These are phyloP conservation scores for Cardiocondyla obscurior DNA, from an alignment of 1,140 invertebrate species.

Conservation along the genomic window DNA sequence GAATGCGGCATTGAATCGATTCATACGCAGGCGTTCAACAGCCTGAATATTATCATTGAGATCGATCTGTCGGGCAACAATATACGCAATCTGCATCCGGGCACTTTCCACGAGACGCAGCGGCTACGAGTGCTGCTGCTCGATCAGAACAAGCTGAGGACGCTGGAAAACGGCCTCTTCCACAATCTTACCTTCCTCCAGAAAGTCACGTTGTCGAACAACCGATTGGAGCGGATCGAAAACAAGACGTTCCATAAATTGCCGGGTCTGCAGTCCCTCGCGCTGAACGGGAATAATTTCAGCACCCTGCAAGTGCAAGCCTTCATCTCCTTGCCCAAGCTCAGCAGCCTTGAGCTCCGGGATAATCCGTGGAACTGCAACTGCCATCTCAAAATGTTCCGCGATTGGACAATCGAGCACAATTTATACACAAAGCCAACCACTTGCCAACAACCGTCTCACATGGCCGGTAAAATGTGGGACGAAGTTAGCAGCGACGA, in stretches of 20 bases:
- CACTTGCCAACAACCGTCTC: conserved; percentile 87
- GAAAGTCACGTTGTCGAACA: conserved; percentile 90
- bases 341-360: conserved; percentile 90
- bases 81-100: conserved; percentile 87
- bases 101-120: conserved; percentile 88
- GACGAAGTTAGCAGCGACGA: conserved; percentile 88
- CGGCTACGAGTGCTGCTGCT: conserved; percentile 89
- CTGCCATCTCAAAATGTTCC: conserved; percentile 91
- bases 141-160: conserved; percentile 89
- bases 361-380: conserved; percentile 96
- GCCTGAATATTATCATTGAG: conserved; percentile 91
- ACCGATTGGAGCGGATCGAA: conserved; percentile 88
- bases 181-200: conserved; percentile 89
- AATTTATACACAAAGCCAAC: conserved; percentile 90
- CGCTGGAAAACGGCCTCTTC: conserved; percentile 90
- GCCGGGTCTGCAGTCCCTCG: conserved; percentile 87
- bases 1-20: conserved; percentile 89
- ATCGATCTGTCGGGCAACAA: conserved; percentile 92
- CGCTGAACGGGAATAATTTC: conserved; percentile 89
- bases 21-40: conserved; percentile 89
- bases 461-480: conserved; percentile 88
- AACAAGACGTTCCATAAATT: conserved; percentile 89
- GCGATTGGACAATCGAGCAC: conserved; percentile 89
- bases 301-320: conserved; percentile 86
- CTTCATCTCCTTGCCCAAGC: conserved; percentile 85